phyloP scores from a whole-genome alignment of 1,140 invertebrate species.

The Euwallacea fornicatus region DNA sequence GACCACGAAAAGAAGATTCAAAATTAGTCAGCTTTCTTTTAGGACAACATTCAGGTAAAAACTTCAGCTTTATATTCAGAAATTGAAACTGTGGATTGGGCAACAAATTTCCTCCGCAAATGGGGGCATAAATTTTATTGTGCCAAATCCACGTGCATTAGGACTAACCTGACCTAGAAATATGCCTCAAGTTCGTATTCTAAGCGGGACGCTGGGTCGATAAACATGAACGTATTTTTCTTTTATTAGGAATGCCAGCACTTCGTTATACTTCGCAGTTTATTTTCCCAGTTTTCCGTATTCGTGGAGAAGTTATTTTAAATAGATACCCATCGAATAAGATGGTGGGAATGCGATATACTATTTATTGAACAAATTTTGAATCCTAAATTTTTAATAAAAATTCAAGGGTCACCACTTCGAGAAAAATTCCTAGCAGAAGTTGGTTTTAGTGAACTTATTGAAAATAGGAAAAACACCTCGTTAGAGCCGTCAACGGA shows the following conservation, averaged over 20 bases:
- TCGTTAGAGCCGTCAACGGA: background rate
- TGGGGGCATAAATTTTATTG: background rate
- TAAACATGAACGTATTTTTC: slow-evolving; percentile 4
- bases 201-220: background rate
- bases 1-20: too few species aligned
- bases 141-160: slow-evolving; percentile 3
- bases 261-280: background rate
- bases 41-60: too few species aligned
- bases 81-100: too few species aligned
- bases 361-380: background rate
- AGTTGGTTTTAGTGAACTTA: background rate
- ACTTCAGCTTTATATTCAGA: too few species aligned
- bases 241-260: background rate
- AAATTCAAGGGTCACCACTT: background rate
- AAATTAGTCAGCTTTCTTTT: too few species aligned
- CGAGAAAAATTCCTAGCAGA: background rate
- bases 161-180: slow-evolving; percentile 1
- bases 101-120: background rate
- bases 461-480: background rate
- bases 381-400: background rate
- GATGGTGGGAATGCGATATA: background rate
- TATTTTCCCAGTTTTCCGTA: background rate
- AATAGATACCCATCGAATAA: slow-evolving; percentile 4
- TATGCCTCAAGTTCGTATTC: background rate
- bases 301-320: slow-evolving; percentile 1